These are phyloP conservation scores for Nymphalis c-album DNA, from an alignment of 2,888 invertebrate genomes.

Conservation along the genomic window DNA sequence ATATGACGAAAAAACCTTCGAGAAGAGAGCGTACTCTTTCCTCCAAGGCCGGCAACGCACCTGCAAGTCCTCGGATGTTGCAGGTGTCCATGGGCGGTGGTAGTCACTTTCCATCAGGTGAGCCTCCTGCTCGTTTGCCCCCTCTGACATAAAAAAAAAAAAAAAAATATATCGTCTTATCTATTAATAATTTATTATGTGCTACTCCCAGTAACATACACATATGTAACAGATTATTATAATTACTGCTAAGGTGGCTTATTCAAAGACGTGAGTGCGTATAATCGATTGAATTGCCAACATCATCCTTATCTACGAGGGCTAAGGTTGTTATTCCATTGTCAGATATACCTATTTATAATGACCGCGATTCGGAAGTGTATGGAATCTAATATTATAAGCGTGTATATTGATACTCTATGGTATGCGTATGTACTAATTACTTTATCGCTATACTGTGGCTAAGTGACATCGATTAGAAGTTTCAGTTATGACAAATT, in stretches of 20 bases:
- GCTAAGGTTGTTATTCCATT: constrained; percentile 43
- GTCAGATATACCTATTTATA: constrained; percentile 31
- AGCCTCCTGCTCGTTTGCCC: too few species aligned
- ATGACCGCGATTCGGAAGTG: constrained; percentile 35
- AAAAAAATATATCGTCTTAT: constrained; percentile 4
- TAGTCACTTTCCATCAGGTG: too few species aligned
- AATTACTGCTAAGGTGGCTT: constrained; percentile 59
- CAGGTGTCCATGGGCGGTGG: too few species aligned
- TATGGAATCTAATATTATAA: constrained; percentile 27
- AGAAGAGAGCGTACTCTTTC: too few species aligned
- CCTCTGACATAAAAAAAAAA: too few species aligned
- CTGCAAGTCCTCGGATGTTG: too few species aligned
- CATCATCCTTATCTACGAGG: constrained; percentile 36
- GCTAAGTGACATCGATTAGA: not conserved
- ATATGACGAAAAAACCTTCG: too few species aligned
- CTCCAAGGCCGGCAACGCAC: too few species aligned
- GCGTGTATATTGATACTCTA: constrained; percentile 21
- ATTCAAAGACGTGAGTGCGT: constrained; percentile 42
- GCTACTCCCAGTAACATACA: constrained; percentile 25
- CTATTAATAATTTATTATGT: not conserved
- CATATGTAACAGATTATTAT: constrained; percentile 58
- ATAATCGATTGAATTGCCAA: constrained; percentile 35
- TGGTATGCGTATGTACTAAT: constrained; percentile 22
- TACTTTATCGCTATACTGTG: constrained; percentile 11
- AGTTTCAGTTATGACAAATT: not conserved